Conservation (phyloP, 2,888 invertebrate genomes). For the Nymphalis urticae region DNA sequence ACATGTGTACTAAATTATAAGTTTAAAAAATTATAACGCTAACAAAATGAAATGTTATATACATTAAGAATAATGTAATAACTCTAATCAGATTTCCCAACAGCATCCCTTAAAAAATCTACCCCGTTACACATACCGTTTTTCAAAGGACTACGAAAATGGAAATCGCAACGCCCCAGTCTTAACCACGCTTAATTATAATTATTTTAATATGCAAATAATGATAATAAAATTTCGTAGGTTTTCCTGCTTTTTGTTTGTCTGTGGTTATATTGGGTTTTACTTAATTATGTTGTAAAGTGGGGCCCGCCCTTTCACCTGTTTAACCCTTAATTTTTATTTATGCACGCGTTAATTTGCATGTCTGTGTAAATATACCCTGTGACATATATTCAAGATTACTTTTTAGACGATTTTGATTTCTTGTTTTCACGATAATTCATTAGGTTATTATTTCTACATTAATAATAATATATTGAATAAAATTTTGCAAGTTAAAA, state of each 20-base stretch:
- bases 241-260: conserved; percentile 69
- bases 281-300: conserved; percentile 67
- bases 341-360: conserved; percentile 60
- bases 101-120: conserved; percentile 28
- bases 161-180: conserved; percentile 46
- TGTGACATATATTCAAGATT: conserved; percentile 16
- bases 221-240: conserved; percentile 78
- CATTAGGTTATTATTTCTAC: too few species aligned
- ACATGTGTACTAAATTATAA: neutral
- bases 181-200: conserved; percentile 62
- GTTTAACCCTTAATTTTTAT: conserved; percentile 73
- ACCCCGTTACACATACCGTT: conserved; percentile 42
- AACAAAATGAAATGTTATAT: neutral
- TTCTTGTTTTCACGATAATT: neutral
- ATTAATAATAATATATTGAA: neutral
- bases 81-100: conserved; percentile 29
- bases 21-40: neutral
- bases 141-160: conserved; percentile 47
- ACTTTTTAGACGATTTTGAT: neutral
- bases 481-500: neutral
- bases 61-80: neutral
- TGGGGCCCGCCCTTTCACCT: conserved; percentile 49
- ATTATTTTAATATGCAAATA: conserved; percentile 82
- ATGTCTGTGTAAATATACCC: conserved; percentile 42
- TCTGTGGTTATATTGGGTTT: conserved; percentile 75